phyloP scores from a whole-genome alignment of 2,888 invertebrate species.

The Drosophila picticornis region DNA sequence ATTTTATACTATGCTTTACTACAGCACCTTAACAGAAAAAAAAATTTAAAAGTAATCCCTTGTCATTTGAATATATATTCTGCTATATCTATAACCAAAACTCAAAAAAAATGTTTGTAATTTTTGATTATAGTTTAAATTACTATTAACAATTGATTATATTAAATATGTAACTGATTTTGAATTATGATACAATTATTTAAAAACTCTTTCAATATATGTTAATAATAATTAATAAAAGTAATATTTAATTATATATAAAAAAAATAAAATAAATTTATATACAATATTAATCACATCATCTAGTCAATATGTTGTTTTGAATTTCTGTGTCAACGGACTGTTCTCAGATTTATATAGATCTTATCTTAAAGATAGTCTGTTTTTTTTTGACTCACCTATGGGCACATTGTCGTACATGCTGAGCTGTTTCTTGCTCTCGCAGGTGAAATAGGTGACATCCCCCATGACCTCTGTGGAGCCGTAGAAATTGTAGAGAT shows the following conservation, averaged over 20 bases:
- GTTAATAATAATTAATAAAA: not conserved
- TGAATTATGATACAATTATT: not conserved
- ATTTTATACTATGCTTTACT: not conserved
- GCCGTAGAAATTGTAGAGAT: slow-evolving; percentile 95
- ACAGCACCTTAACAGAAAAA: not conserved
- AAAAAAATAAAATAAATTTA: not conserved
- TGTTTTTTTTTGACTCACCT: slow-evolving; percentile 86
- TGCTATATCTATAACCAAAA: too few species aligned
- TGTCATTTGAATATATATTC: not conserved
- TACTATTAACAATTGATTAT: too few species aligned
- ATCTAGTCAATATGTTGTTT: not conserved
- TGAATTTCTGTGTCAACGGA: not conserved
- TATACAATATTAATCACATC: not conserved
- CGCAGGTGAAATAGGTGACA: slow-evolving; percentile 91
- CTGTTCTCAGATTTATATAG: not conserved
- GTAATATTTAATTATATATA: not conserved
- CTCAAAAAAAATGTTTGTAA: too few species aligned
- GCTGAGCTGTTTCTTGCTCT: slow-evolving; percentile 87
- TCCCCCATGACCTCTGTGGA: slow-evolving; percentile 97
- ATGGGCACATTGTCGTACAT: slow-evolving; percentile 91
- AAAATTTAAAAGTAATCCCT: not conserved
- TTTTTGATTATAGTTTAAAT: too few species aligned
- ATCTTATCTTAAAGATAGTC: not conserved
- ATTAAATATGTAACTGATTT: too few species aligned
- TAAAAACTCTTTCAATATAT: not conserved